Base-by-base conservation (phyloP, 1,140 invertebrate species). In the Maconellicoccus hirsutus region DNA sequence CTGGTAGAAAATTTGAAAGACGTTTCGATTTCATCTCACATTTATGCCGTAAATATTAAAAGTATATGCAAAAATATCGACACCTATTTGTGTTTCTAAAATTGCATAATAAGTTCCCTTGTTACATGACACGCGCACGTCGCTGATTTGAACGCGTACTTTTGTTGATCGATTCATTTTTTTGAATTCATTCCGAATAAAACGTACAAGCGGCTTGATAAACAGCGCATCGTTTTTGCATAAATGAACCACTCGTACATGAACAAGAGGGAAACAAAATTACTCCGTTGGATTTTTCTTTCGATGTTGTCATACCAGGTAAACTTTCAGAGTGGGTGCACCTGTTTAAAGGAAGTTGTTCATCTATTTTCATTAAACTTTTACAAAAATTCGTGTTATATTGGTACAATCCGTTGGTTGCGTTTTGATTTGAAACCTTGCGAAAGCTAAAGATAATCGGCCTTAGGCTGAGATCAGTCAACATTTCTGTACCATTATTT, bases 121-220 rank as follows among this genome's bases (percentile, higher is more conserved):
- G n/a, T n/a, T n/a, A n/a, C n/a, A n/a, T n/a, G n/a, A n/a, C n/a
- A n/a, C n/a, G n/a, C n/a, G n/a, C n/a, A n/a, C n/a, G n/a, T n/a
- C n/a, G n/a, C n/a, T n/a, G n/a, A n/a, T n/a, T n/a, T n/a, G n/a
- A n/a, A n/a, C n/a, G n/a, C n/a, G n/a, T n/a, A n/a, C n/a, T n/a
- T n/a, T n/a, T n/a, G n/a, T n/a, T n/a, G n/a, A n/a, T n/a, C n/a
- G n/a, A n/a, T 59, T 59, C 52, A 22, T 59, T 59, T 59, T n/a
- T n/a, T n/a, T n/a, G n/a, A 16, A 22, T 61, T 61, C 19, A 66
- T 19, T 66, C 61, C 22, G 61, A 66, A 66, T 66, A 66, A 26
- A 66, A 66, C 1, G 10, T 66, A 26, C 61, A 3, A 26, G 3
- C 16, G 2, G 61, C 25, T 16, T 66, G 61, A 66, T 25, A 66